phyloP scores from a whole-genome alignment of 2,797 vertebrate genomes.

The Menidia menidia region DNA sequence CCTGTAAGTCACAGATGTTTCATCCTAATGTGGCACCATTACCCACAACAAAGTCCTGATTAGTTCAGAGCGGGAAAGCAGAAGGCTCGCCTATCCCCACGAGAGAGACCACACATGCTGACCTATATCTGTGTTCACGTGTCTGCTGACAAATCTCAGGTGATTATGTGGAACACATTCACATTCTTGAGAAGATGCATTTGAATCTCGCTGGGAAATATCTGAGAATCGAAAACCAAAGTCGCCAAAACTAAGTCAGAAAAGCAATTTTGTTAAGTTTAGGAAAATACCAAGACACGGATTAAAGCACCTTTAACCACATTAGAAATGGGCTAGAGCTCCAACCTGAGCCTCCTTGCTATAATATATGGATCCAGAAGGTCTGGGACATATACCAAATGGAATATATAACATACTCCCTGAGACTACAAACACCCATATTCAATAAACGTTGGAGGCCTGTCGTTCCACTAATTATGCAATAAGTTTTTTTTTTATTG shows the following conservation, averaged over 20 bases:
- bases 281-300: neutral
- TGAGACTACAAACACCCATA: no score
- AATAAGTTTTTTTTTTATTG: no score
- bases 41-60: conserved; percentile 7
- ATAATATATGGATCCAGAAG: no score
- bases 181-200: neutral
- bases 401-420: no score
- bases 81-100: neutral
- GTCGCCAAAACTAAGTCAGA: no score
- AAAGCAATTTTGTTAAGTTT: neutral
- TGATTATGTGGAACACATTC: neutral
- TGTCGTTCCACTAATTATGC: no score
- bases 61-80: neutral
- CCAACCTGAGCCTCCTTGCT: no score
- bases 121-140: neutral
- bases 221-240: neutral
- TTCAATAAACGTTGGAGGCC: no score
- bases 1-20: conserved; percentile 1
- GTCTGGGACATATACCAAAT: no score
- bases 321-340: neutral
- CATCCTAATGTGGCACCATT: conserved; percentile 4
- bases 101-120: neutral
- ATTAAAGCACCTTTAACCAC: neutral
- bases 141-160: conserved; percentile 3
- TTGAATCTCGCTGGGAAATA: neutral